Percentiles rank a stretch among this genome's conserved stretches.
Evolutionary conservation across 2,797 vertebrate species (phyloP).

Genomic region (Sparidentex hasta): DNA sequence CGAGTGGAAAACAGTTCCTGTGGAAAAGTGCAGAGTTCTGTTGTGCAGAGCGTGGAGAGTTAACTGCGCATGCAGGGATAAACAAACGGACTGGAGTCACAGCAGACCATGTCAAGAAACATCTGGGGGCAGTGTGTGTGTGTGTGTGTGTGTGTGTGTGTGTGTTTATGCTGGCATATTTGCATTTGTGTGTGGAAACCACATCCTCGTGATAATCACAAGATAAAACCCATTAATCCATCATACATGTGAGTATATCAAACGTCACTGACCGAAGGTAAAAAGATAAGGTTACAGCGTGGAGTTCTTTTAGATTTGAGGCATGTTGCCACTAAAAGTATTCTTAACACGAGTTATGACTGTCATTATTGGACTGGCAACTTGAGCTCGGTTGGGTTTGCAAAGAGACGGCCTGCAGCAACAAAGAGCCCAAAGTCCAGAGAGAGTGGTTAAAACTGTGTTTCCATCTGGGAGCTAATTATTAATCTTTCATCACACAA

Average conservation of each 20-base stretch:
- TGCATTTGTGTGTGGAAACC: slow-evolving; percentile 40
- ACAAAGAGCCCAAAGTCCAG: slow-evolving; percentile 58
- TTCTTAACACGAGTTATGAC: slow-evolving; percentile 60
- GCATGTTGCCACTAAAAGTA: slow-evolving; percentile 61
- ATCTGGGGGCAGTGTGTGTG: slow-evolving; percentile 69
- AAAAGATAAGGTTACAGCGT: slow-evolving; percentile 73
- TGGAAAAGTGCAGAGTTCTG: slow-evolving; percentile 62
- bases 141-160: slow-evolving; percentile 31
- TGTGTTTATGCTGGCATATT: slow-evolving; percentile 45
- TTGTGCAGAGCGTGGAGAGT: slow-evolving; percentile 58
- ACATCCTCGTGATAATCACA: slow-evolving; percentile 60
- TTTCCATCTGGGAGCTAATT: slow-evolving; percentile 23
- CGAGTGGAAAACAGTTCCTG: slow-evolving; percentile 47
- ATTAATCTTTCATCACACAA: not conserved
- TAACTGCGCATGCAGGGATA: slow-evolving; percentile 69
- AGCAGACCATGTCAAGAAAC: slow-evolving; percentile 71
- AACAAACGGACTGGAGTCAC: slow-evolving; percentile 66
- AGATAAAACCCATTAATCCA: slow-evolving; percentile 67
- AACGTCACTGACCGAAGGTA: slow-evolving; percentile 64
- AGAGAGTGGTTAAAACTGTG: slow-evolving; percentile 1
- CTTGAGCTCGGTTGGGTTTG: slow-evolving; percentile 68
- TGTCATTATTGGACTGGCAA: slow-evolving; percentile 53
- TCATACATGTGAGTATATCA: slow-evolving; percentile 57
- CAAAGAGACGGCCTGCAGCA: slow-evolving; percentile 56
- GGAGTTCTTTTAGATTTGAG: slow-evolving; percentile 70